Conservation (phyloP, 2,888 invertebrate species). For the Cataglyphis livida region DNA sequence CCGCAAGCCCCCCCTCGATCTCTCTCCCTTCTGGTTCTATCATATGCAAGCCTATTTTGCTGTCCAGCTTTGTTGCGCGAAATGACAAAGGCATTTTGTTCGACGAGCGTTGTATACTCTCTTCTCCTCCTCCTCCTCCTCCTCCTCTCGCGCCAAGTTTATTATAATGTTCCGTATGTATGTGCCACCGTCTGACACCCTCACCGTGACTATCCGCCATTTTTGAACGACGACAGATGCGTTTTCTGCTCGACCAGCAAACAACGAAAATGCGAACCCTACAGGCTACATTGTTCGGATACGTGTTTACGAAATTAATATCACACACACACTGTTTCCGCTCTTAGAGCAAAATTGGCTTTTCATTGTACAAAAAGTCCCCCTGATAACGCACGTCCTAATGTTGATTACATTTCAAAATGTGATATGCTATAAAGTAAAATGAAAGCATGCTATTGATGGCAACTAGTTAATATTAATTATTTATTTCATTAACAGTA, state of each 20-base stretch:
- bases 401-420: not conserved
- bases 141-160: slow-evolving; percentile 66
- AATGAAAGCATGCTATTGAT: not conserved
- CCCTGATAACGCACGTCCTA: not conserved
- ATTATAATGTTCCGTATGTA: slow-evolving; percentile 73
- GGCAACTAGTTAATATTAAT: not conserved
- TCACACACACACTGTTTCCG: not conserved
- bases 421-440: not conserved
- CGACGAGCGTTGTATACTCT: slow-evolving; percentile 63
- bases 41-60: slow-evolving; percentile 50
- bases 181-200: slow-evolving; percentile 51
- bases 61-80: slow-evolving; percentile 73
- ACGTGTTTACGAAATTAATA: slow-evolving; percentile 23
- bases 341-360: not conserved
- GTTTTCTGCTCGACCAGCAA: slow-evolving; percentile 31
- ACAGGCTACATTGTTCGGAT: not conserved
- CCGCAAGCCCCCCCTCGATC: slow-evolving; percentile 28
- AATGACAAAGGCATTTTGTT: slow-evolving; percentile 81
- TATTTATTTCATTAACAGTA: not conserved
- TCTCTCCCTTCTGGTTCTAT: slow-evolving; percentile 38
- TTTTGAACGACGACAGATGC: slow-evolving; percentile 70
- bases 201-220: slow-evolving; percentile 40
- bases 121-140: not conserved
- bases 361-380: not conserved
- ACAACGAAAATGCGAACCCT: slow-evolving; percentile 46